Conservation (phyloP, 92 coral and sea anemone genomes). For the Epizoanthus illoricatus region DNA sequence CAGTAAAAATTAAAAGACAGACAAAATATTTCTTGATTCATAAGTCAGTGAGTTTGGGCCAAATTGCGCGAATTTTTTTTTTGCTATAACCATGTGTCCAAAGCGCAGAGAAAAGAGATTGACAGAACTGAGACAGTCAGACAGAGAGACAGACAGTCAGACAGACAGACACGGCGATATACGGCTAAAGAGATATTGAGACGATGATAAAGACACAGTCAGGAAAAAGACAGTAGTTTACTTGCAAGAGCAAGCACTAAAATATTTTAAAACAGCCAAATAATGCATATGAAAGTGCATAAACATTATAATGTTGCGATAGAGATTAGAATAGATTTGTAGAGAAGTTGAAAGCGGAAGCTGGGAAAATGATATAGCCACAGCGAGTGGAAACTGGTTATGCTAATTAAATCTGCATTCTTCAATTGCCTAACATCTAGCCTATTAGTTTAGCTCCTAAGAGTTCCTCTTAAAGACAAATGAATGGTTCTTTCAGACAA, state of each 20-base stretch:
- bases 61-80: too few species aligned
- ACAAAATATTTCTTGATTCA: too few species aligned
- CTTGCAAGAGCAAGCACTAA: too few species aligned
- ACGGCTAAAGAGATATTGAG: not conserved
- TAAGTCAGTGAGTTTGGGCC: too few species aligned
- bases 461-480: not conserved
- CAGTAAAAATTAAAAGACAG: too few species aligned
- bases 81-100: not conserved
- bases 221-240: too few species aligned
- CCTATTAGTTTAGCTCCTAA: not conserved
- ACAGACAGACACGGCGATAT: not conserved
- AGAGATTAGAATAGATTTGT: too few species aligned
- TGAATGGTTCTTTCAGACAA: not conserved
- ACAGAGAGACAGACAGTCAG: not conserved
- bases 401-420: not conserved
- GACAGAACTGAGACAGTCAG: not conserved
- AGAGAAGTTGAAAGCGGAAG: too few species aligned
- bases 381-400: not conserved
- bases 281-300: too few species aligned
- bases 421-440: not conserved
- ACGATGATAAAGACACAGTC: not conserved
- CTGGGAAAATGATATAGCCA: not conserved
- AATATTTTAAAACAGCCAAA: too few species aligned
- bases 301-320: too few species aligned
- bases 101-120: not conserved